Evolutionary conservation across 2,888 invertebrate genomes (phyloP).

Genomic region (Apamea anceps): DNA sequence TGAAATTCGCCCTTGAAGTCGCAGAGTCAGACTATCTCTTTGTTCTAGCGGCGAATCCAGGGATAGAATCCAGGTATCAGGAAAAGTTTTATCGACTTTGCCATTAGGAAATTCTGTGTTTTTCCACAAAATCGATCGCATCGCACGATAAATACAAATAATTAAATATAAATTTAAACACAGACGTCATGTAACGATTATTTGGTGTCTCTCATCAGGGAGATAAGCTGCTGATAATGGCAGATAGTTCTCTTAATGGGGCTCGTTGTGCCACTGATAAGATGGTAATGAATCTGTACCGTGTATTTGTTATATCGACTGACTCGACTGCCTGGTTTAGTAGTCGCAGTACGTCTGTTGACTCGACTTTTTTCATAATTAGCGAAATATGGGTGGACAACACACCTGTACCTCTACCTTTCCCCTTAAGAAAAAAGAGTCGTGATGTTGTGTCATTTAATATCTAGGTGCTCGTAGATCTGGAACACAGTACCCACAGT

Average conservation of each 20-base stretch:
- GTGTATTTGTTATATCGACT: slow-evolving; percentile 20
- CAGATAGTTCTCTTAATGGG: slow-evolving; percentile 82
- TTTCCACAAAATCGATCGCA: slow-evolving; percentile 60
- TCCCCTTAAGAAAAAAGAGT: too few relatives aligned
- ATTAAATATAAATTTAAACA: slow-evolving; percentile 77
- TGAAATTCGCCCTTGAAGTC: neutral
- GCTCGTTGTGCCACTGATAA: slow-evolving; percentile 79
- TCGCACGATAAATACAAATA: slow-evolving; percentile 64
- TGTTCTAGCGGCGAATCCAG: neutral
- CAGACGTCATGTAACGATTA: slow-evolving; percentile 75
- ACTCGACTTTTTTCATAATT: too few relatives aligned
- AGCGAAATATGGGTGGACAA: neutral
- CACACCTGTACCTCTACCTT: neutral
- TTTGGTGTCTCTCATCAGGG: slow-evolving; percentile 78
- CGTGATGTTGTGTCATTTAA: neutral
- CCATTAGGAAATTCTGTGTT: slow-evolving; percentile 26
- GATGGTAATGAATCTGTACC: slow-evolving; percentile 82
- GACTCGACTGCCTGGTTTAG: neutral
- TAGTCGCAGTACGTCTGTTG: neutral
- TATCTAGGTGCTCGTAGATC: slow-evolving; percentile 1
- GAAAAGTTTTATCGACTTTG: neutral
- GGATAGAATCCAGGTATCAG: neutral
- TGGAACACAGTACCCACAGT: slow-evolving; percentile 29
- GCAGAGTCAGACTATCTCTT: neutral
- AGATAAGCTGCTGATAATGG: slow-evolving; percentile 80